Evolutionary conservation across 2,113 vertebrate genomes (phyloP).

Genomic region (Dipodomys ordii): DNA sequence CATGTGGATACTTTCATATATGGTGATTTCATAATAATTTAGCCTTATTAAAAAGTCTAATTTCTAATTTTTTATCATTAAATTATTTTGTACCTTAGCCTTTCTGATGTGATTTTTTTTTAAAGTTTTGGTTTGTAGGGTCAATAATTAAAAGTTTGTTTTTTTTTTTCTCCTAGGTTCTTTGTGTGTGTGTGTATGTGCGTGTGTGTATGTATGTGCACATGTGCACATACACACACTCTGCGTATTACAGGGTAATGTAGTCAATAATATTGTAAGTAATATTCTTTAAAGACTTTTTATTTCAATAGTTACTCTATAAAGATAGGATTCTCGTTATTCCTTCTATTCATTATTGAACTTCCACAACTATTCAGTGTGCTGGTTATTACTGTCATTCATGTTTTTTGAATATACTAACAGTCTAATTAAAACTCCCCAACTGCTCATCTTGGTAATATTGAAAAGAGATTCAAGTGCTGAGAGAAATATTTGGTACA

Average conservation of each 20-base stretch:
- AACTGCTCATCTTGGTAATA: not conserved
- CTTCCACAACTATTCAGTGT: not conserved
- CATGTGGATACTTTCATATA: not conserved
- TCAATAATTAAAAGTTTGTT: not conserved
- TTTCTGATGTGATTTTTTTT: not conserved
- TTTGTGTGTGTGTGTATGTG: not conserved
- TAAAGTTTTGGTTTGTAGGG: not conserved
- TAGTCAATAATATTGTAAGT: not conserved
- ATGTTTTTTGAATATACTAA: not conserved
- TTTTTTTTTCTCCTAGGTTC: not conserved
- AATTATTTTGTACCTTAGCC: slow-evolving; percentile 6
- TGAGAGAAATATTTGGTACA: not conserved
- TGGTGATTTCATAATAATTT: slow-evolving; percentile 26
- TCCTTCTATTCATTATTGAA: not conserved
- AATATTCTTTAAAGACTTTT: slow-evolving; percentile 17
- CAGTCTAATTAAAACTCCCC: not conserved
- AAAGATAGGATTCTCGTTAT: not conserved
- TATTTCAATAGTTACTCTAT: not conserved
- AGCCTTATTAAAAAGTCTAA: not conserved
- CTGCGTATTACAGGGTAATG: not conserved
- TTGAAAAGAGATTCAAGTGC: not conserved
- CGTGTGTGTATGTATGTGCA: too few relatives aligned
- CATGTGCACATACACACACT: not conserved
- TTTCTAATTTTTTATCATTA: not conserved
- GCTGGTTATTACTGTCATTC: not conserved